Base-by-base conservation (phyloP, 1,140 invertebrate genomes). In the Achatina immaculata region DNA sequence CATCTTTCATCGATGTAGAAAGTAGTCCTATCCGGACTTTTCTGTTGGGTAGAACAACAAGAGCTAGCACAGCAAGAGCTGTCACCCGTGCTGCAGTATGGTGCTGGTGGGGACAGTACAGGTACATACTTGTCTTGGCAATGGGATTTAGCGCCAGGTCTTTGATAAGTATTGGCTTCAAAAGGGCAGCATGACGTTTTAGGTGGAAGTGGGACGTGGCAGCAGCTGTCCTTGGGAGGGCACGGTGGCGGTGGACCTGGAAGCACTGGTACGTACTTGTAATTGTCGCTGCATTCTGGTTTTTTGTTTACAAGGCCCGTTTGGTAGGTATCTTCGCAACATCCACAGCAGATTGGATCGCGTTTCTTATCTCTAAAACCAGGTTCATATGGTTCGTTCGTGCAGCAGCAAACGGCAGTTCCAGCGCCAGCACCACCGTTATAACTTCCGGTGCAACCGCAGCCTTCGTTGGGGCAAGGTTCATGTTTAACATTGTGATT, bases 381-480 rank as follows among this genome's bases (percentile, higher is more conserved):
- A 7, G 0, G 14, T 48, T 73, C 71, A 51, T 73, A 73, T n/a
- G 71, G 71, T 6, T 24, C 34, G 11, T 9, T 19, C 1, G 28
- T 28, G 48, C 43, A 48, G 43, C 7, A 11, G 31, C 71, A 51
- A 4, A 48, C 43, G 28, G 43, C 43, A 34, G 71, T 73, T n/a
- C 69, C 69, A 72, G 9, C 69, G 21, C 69, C 69, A 72, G 69
- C 69, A 7, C 69, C 69, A 3, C 69, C 73, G 48, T 58, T 75
- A 19, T 75, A 55, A 43, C 74, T 43, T 1, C 51, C 55, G 16
- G 51, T 40, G 28, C 74, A 76, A 7, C 51, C 74, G 24, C 74
- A 76, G 34, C 74, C 55, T 76, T 76, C 34, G 51, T 42, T 76
- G 36, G 51, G 51, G 1, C 31, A 14, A 1, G 43, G 71, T 51